phyloP scores from a whole-genome alignment of 2,888 invertebrate genomes.

The Drosophila suboccidentalis region DNA sequence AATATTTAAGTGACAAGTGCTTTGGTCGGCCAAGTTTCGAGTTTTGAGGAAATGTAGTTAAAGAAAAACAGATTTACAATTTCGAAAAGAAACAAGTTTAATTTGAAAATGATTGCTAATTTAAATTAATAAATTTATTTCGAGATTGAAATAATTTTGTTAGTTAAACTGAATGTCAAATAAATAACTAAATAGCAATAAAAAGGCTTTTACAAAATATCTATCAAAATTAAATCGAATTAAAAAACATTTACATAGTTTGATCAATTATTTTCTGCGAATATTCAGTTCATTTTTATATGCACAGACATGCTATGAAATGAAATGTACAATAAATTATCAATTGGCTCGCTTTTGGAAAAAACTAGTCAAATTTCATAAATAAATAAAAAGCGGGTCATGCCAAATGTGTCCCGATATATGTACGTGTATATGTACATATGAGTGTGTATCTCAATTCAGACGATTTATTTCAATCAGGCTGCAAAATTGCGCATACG shows the following conservation, averaged over 20 bases:
- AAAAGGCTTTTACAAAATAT: background rate
- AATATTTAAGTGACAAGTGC: constrained; percentile 28
- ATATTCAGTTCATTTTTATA: constrained; percentile 17
- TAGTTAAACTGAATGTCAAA: no score
- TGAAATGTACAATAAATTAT: constrained; percentile 40
- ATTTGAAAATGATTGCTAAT: background rate
- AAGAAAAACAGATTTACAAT: no score
- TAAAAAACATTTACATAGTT: background rate
- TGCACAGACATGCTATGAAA: constrained; percentile 1
- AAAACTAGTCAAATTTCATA: constrained; percentile 63
- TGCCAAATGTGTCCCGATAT: constrained; percentile 53
- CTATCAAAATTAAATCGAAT: constrained; percentile 1
- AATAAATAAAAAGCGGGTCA: constrained; percentile 65
- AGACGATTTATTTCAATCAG: constrained; percentile 72
- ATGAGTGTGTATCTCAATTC: constrained; percentile 9
- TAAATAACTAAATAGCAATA: no score
- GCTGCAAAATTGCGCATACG: constrained; percentile 70
- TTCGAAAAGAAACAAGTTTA: no score
- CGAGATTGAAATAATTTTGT: no score
- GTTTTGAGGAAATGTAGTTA: background rate
- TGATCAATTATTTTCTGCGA: constrained; percentile 8
- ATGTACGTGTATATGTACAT: background rate
- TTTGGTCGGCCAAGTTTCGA: background rate
- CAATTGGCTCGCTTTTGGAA: constrained; percentile 56
- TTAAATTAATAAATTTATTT: no score